Evolutionary conservation across 2,113 vertebrate genomes (phyloP).

Genomic region (Corydoras maculifer): DNA sequence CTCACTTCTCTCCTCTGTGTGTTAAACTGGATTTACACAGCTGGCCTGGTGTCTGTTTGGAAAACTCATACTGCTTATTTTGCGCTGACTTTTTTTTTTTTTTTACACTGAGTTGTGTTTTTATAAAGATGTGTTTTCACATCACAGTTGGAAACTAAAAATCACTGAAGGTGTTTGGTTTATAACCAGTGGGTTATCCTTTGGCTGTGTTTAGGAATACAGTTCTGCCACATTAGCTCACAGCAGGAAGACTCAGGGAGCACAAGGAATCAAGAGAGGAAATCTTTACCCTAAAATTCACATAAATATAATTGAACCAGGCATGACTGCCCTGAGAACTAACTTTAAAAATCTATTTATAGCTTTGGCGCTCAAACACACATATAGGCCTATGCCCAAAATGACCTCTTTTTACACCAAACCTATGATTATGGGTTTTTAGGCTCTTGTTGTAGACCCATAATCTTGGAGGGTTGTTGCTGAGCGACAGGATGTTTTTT

Average conservation of each 20-base stretch:
- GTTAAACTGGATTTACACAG: no score
- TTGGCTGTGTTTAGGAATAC: neutral
- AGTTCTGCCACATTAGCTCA: neutral
- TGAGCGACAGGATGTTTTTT: constrained; percentile 40
- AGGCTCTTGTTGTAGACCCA: constrained; percentile 36
- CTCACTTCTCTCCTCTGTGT: no score
- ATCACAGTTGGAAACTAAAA: no score
- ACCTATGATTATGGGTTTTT: constrained; percentile 41
- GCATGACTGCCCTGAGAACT: constrained; percentile 9
- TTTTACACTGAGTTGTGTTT: no score
- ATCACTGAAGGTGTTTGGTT: no score
- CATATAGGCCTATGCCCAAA: constrained; percentile 20
- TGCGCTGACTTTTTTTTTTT: no score
- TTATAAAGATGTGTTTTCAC: no score
- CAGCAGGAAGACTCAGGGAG: constrained; percentile 2
- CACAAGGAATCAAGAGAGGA: constrained; percentile 24
- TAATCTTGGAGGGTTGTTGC: constrained; percentile 35
- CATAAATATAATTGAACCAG: constrained; percentile 12
- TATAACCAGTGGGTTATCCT: no score
- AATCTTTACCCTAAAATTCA: constrained; percentile 6
- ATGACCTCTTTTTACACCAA: constrained; percentile 33
- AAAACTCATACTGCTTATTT: no score
- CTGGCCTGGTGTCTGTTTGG: no score
- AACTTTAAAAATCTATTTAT: constrained; percentile 38
- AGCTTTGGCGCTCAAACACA: constrained; percentile 26